These are phyloP conservation scores for Aradophagus sp. DNA, from an alignment of 1,140 invertebrate species.

Conservation along the genomic window DNA sequence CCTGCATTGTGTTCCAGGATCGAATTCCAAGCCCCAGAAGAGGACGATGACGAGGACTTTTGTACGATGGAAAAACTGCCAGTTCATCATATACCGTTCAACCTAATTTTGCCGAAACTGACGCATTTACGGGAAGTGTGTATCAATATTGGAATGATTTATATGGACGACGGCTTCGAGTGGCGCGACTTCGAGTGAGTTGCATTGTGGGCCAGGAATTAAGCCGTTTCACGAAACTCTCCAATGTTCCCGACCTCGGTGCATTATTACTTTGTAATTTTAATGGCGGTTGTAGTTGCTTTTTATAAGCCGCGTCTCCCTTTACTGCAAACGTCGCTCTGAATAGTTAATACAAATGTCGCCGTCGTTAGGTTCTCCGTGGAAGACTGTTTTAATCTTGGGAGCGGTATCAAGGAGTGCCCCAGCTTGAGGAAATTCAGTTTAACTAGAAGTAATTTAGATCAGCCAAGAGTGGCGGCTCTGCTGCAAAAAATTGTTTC, in stretches of 20 bases:
- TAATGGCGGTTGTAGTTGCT: not conserved
- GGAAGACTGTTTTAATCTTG: constrained; percentile 64
- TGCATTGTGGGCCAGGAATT: not conserved
- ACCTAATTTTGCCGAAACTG: constrained; percentile 59
- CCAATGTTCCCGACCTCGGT: too few relatives aligned
- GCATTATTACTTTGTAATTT: too few relatives aligned
- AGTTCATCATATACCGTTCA: constrained; percentile 64
- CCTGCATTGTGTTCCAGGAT: constrained; percentile 47
- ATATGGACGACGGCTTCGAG: constrained; percentile 65
- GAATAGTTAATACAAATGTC: not conserved
- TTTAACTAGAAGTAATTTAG: constrained; percentile 65
- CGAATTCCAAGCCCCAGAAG: constrained; percentile 17
- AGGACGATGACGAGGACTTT: constrained; percentile 34
- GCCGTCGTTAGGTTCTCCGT: constrained; percentile 64
- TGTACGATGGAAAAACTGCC: constrained; percentile 33
- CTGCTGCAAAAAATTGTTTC: constrained; percentile 64
- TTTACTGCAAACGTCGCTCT: too few relatives aligned
- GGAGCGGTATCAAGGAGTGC: constrained; percentile 59
- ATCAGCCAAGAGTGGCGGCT: constrained; percentile 62
- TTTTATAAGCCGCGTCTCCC: too few relatives aligned
- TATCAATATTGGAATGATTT: constrained; percentile 68
- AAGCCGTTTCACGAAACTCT: too few relatives aligned
- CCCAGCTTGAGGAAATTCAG: constrained; percentile 60
- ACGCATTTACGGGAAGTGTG: constrained; percentile 60
- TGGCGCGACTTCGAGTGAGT: constrained; percentile 70